These are phyloP conservation scores for Spodoptera littoralis DNA, from an alignment of 2,888 invertebrate genomes.

Conservation along the genomic window DNA sequence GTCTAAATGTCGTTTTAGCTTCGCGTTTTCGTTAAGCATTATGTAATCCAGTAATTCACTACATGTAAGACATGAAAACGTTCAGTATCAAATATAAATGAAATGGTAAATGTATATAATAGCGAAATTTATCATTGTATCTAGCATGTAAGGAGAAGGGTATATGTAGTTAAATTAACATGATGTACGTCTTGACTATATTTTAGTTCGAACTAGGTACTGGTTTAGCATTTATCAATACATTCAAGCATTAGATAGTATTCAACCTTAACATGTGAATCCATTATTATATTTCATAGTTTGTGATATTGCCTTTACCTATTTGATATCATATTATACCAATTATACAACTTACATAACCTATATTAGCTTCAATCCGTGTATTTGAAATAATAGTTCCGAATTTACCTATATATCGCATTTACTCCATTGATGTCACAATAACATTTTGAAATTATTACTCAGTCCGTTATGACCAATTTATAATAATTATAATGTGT, in stretches of 20 bases:
- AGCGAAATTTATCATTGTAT: constrained; percentile 46
- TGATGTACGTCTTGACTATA: constrained; percentile 19
- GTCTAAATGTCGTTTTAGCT: constrained; percentile 44
- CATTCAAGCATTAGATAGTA: not conserved
- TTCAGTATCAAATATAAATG: constrained; percentile 37
- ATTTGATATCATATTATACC: constrained; percentile 10
- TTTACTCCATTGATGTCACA: constrained; percentile 16
- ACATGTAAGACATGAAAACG: constrained; percentile 51
- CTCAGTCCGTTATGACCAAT: constrained; percentile 48
- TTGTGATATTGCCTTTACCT: constrained; percentile 6
- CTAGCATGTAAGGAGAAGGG: constrained; percentile 54
- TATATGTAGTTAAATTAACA: constrained; percentile 49
- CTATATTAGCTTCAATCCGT: constrained; percentile 5
- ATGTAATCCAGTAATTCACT: constrained; percentile 47
- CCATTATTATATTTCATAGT: constrained; percentile 1
- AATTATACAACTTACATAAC: not conserved
- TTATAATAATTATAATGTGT: constrained; percentile 34
- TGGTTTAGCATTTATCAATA: constrained; percentile 4
- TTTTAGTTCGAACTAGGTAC: constrained; percentile 14
- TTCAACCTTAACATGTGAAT: not conserved
- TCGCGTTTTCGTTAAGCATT: constrained; percentile 32
- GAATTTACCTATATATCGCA: constrained; percentile 1
- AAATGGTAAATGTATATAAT: constrained; percentile 56
- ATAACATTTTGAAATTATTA: constrained; percentile 1
- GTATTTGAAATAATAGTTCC: not conserved